Conservation (phyloP, 2,797 vertebrate species). For the Parotocinclus haroldoi region DNA sequence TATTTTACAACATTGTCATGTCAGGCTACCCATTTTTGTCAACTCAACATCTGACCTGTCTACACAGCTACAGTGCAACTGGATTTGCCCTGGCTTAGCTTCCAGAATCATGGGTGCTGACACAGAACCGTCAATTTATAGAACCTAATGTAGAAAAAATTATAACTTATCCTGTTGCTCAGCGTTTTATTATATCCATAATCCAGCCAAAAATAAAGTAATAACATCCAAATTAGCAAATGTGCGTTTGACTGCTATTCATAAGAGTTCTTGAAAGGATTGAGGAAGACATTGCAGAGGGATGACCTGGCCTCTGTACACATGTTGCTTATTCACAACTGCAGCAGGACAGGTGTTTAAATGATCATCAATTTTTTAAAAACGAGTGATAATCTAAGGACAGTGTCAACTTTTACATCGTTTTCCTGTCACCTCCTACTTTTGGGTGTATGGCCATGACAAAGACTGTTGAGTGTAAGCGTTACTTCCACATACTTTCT, state of each 20-base stretch:
- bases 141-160: background rate
- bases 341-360: constrained; percentile 40
- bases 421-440: background rate
- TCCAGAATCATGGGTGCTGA: background rate
- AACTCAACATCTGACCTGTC: background rate
- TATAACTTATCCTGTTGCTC: too few species aligned
- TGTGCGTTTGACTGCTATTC: background rate
- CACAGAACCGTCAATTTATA: background rate
- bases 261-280: background rate
- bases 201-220: constrained; percentile 14
- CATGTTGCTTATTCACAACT: constrained; percentile 25
- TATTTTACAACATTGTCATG: background rate
- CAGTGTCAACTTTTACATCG: background rate
- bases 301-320: background rate
- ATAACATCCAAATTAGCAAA: background rate
- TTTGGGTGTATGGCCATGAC: background rate
- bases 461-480: background rate
- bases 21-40: background rate
- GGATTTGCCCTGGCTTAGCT: background rate
- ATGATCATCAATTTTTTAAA: constrained; percentile 36
- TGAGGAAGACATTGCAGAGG: background rate
- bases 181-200: background rate
- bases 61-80: background rate
- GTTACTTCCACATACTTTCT: background rate
- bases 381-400: too few species aligned